Evolutionary conservation across 1,140 invertebrate genomes (phyloP).

Genomic region (Chironomus tepperi): DNA sequence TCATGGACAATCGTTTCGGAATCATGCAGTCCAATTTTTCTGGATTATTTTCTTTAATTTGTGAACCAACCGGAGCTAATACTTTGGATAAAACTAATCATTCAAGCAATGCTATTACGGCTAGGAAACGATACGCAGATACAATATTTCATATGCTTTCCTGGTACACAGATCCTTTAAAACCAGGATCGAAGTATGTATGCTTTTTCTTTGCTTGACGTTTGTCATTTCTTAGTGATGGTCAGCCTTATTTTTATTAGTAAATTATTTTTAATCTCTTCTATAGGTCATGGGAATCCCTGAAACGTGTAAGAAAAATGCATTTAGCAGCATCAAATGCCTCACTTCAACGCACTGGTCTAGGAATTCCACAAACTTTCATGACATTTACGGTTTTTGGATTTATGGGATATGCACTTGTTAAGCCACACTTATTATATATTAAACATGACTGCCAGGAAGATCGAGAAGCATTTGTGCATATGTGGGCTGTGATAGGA

Average conservation of each 20-base stretch:
- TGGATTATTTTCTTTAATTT: conserved; percentile 47
- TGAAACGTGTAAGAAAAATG: conserved; percentile 50
- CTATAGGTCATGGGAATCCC: conserved; percentile 50
- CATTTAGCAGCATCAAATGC: conserved; percentile 47
- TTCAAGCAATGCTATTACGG: conserved; percentile 49
- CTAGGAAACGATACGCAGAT: conserved; percentile 61
- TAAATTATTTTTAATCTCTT: too few species aligned
- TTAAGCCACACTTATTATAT: conserved; percentile 54
- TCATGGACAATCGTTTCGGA: conserved; percentile 44
- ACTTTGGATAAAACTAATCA: conserved; percentile 51
- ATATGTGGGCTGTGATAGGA: conserved; percentile 71
- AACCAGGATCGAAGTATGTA: conserved; percentile 44
- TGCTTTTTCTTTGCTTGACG: too few species aligned
- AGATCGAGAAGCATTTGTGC: conserved; percentile 60
- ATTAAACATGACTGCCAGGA: conserved; percentile 42
- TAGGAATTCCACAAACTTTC: conserved; percentile 57
- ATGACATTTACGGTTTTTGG: conserved; percentile 71
- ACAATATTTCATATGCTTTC: conserved; percentile 55
- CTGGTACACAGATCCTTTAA: conserved; percentile 60
- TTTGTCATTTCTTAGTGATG: too few species aligned
- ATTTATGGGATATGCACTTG: conserved; percentile 63
- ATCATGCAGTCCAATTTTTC: too few species aligned
- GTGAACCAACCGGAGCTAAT: conserved; percentile 47
- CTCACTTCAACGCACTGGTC: conserved; percentile 36
- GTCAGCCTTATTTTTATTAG: too few species aligned